phyloP scores from a whole-genome alignment of 2,888 invertebrate genomes.

The Stegophylla sp. region DNA sequence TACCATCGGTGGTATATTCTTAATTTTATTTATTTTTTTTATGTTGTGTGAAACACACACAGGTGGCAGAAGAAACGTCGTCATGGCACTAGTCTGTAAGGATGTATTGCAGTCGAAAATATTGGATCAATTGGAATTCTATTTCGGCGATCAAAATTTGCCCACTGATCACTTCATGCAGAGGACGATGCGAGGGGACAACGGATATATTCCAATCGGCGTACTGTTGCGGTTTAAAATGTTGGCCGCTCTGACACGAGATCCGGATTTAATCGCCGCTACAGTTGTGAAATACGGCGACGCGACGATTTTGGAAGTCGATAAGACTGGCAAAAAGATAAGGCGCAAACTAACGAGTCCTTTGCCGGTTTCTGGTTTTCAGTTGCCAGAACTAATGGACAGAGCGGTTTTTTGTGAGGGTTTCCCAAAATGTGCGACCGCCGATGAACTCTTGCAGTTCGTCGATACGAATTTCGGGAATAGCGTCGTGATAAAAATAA shows the following conservation, averaged over 20 bases:
- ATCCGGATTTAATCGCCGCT: conserved; percentile 74
- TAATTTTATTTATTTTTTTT: too few species aligned
- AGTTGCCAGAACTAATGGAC: conserved; percentile 77
- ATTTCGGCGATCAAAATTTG: conserved; percentile 90
- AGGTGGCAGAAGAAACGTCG: too few species aligned
- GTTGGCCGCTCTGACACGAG: conserved; percentile 75
- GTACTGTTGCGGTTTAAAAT: conserved; percentile 89
- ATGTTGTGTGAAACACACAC: too few species aligned
- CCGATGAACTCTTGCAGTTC: conserved; percentile 69
- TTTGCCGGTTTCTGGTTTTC: conserved; percentile 83
- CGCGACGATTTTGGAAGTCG: conserved; percentile 76
- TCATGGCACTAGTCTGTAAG: too few species aligned
- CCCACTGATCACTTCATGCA: conserved; percentile 91
- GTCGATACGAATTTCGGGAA: conserved; percentile 9
- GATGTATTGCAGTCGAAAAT: conserved; percentile 68
- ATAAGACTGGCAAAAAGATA: conserved; percentile 60
- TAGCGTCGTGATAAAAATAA: conserved; percentile 30
- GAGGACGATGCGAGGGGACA: conserved; percentile 82
- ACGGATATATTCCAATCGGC: conserved; percentile 89
- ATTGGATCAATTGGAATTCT: conserved; percentile 67
- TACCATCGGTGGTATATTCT: too few species aligned
- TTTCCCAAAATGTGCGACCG: conserved; percentile 73
- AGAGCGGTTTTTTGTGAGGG: conserved; percentile 89
- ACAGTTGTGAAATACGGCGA: conserved; percentile 80
- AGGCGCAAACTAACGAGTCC: conserved; percentile 76